Base-by-base conservation (phyloP, 2,888 invertebrate genomes). In the Drosophila picticornis region DNA sequence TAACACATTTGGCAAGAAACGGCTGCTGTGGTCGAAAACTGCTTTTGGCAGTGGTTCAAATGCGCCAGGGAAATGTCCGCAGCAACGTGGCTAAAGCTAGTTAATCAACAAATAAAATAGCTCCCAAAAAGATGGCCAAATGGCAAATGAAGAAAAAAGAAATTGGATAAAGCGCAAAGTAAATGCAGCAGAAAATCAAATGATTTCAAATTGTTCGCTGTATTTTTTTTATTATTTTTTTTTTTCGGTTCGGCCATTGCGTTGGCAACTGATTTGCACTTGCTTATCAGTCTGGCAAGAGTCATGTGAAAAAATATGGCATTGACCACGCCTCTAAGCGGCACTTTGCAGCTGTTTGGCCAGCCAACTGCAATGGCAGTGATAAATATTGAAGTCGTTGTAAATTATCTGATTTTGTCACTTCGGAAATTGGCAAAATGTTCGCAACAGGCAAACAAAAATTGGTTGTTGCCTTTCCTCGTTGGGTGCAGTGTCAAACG, bases 331-430 rank as follows among this genome's bases (percentile, higher is more conserved):
- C 89, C 89, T 59, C 36, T 50, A 40, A 61, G 32, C 66, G 19
- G 66, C 75, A 52, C 25, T 85, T 77, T 72, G 78, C 77, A 75
- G 77, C 65, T 78, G 65, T 77, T 77, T 80, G 56, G 52, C 51
- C 78, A 88, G 76, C 81, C 82, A 83, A 87, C 75, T 84, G 85
- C 82, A 88, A 75, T 77, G 81, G 80, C 79, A 75, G 75, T 84
- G 90, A 91, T 91, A 88, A 77, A 87, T 85, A 91, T 91, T 91
- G 91, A 91, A 90, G 89, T 91, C 83, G 90, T 81, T 90, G 86
- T 90, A 91, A 91, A 91, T 92, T 91, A 84, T 87, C 91, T 91
- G 91, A 91, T 91, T 92, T 90, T 92, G 91, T 91, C 91, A 91
- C 90, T 83, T 88, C 81, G 87, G 88, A 91, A 91, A 92, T 91